phyloP scores from a whole-genome alignment of 2,797 vertebrate genomes.

The Cuculus canorus region DNA sequence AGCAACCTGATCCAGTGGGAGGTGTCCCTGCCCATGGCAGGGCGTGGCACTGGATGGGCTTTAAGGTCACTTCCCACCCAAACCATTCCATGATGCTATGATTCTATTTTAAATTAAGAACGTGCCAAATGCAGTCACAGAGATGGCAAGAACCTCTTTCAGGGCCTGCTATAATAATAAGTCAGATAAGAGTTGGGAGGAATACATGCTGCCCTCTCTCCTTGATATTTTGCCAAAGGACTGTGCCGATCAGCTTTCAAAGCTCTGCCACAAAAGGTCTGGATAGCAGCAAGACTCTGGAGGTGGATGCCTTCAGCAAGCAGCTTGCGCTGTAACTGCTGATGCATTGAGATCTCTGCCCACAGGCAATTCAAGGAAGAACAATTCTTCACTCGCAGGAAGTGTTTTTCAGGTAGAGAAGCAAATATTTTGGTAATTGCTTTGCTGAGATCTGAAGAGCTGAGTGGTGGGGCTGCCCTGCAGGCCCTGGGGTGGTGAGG shows the following conservation, averaged over 20 bases:
- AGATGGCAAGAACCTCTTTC: neutral
- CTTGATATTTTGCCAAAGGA: neutral
- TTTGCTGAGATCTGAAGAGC: neutral
- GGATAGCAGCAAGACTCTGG: neutral
- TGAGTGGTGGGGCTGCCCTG: neutral
- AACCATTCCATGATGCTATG: too few species aligned
- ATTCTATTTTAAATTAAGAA: neutral
- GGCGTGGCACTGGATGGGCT: too few species aligned
- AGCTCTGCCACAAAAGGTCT: neutral
- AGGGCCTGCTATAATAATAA: neutral
- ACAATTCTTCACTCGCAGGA: neutral
- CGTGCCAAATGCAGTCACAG: fast-evolving
- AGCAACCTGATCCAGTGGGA: too few species aligned
- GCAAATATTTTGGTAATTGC: neutral
- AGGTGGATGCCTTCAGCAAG: neutral
- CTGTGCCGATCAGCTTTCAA: neutral
- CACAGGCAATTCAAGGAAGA: neutral
- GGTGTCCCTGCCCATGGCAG: too few species aligned
- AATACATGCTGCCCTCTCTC: neutral
- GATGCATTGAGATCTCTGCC: neutral
- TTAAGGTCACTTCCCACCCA: too few species aligned
- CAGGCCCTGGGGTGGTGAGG: neutral
- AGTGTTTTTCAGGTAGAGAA: neutral
- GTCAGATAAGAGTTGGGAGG: neutral
- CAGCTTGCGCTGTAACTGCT: neutral